These are phyloP conservation scores for Beaufortia kweichowensis DNA, from an alignment of 2,113 vertebrate genomes.

Conservation along the genomic window DNA sequence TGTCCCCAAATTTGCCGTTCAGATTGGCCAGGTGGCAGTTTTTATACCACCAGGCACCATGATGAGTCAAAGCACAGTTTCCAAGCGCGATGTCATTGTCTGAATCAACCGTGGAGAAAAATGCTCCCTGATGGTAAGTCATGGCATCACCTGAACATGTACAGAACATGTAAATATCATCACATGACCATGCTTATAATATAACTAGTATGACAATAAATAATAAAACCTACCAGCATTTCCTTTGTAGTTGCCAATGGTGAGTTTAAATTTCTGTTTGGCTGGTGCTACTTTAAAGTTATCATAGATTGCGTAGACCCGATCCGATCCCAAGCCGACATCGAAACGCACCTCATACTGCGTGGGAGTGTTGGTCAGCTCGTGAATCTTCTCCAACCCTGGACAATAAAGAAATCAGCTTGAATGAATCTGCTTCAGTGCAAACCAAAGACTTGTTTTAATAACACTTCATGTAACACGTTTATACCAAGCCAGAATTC, in stretches of 20 bases:
- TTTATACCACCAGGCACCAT: constrained; percentile 86
- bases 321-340: constrained; percentile 73
- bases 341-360: constrained; percentile 80
- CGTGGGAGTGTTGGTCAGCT: constrained; percentile 77
- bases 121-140: constrained; percentile 83
- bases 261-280: constrained; percentile 80
- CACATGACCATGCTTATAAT: background rate
- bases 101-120: constrained; percentile 82
- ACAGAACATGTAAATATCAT: constrained; percentile 30
- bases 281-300: constrained; percentile 79
- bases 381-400: constrained; percentile 86
- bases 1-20: constrained; percentile 81
- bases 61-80: constrained; percentile 84
- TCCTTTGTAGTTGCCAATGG: constrained; percentile 81
- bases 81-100: constrained; percentile 87
- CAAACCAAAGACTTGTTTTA: background rate
- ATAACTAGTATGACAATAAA: background rate
- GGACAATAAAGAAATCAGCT: background rate
- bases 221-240: constrained; percentile 75
- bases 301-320: constrained; percentile 79
- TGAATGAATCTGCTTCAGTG: background rate
- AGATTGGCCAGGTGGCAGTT: constrained; percentile 90
- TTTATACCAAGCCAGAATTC: constrained; percentile 89
- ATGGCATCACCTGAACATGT: constrained; percentile 83
- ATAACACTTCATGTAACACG: too few species aligned